Evolutionary conservation across 2,113 vertebrate genomes (phyloP), one percentile per base, ranked within the genome.

Genomic region (Atrichornis clamosus): DNA sequence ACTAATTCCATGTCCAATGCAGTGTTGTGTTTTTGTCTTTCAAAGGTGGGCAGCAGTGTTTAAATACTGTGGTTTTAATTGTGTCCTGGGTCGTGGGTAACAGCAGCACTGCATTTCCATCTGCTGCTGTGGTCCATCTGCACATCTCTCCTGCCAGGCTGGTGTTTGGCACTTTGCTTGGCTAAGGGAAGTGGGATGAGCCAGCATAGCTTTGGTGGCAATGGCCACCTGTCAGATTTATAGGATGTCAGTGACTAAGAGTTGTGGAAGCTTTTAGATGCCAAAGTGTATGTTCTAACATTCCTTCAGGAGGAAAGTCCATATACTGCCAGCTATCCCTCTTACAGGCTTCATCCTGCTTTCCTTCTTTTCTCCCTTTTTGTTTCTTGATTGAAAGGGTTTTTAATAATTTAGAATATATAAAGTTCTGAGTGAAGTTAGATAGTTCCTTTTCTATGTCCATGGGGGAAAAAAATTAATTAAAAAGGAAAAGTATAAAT

Each of bases 141-240:
- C 37, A 10, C 0, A 0, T 32, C 30, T 49, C 24, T 70, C 32
- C 68, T 59, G 28, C 37, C 64, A 28, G 47, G 28, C 32, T 53
- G 37, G 11, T 3, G 1, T 8, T 3, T 2, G 42, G 49, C 2
- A 1, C 37, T 37, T 80, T 37, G 11, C 32, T 59, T 44, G 64
- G 20, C 64, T 32, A n/a, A 60, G 32, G 75, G 21, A 46, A 60
- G 17, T 7, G 1, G 19, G 42, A 15, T 19, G 33, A 89, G 6
- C 30, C 3, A 9, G 13, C n/a, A 52, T 42, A 59, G 35, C 27
- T 92, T 67, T 73, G 23, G 37, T 16, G 20, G 1, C 3, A 3
- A 24, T 39, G 50, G n/a, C 28, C 42, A 27, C 62, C 63, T 37
- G 10, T 53, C 35, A 58, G 33, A 16, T 72, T 64, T 77, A 6